Evolutionary conservation across 2,888 invertebrate species (phyloP).

Genomic region (Portevinia maculata): DNA sequence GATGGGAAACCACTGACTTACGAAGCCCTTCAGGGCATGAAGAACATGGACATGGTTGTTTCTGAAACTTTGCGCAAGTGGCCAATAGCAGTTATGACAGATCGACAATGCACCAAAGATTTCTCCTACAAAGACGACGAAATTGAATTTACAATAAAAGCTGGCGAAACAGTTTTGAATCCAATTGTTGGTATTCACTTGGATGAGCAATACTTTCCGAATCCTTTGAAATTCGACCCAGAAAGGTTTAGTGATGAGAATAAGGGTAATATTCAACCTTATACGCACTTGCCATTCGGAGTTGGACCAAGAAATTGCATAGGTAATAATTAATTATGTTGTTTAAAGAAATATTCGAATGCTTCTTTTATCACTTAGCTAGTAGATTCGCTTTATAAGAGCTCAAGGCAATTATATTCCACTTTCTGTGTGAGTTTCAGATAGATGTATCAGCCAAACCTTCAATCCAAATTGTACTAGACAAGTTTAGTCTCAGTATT

Average conservation of each 20-base stretch:
- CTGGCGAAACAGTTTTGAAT: slow-evolving; percentile 78
- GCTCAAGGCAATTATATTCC: slow-evolving; percentile 79
- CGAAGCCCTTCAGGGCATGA: slow-evolving; percentile 84
- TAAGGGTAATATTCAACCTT: slow-evolving; percentile 83
- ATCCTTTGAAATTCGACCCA: slow-evolving; percentile 85
- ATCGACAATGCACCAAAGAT: slow-evolving; percentile 84
- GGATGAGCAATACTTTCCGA: slow-evolving; percentile 84
- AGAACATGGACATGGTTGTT: slow-evolving; percentile 85
- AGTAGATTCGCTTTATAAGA: slow-evolving; percentile 81
- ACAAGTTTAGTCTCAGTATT: slow-evolving; percentile 76
- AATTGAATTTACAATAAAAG: slow-evolving; percentile 78
- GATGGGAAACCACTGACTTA: slow-evolving; percentile 84
- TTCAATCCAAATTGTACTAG: slow-evolving; percentile 77
- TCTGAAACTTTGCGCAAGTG: slow-evolving; percentile 84
- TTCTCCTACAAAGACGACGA: slow-evolving; percentile 81
- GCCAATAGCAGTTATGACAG: slow-evolving; percentile 83
- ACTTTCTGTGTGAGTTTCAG: slow-evolving; percentile 78
- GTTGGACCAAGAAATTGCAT: slow-evolving; percentile 86
- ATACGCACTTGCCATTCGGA: slow-evolving; percentile 85
- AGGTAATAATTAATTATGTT: slow-evolving; percentile 79
- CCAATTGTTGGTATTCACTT: slow-evolving; percentile 83
- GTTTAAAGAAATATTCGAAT: background rate
- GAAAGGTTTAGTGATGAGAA: slow-evolving; percentile 85
- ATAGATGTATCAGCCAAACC: slow-evolving; percentile 78
- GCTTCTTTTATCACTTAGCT: slow-evolving; percentile 74